A percentile compares a stretch with the other conserved stretches of the same genome.
Conservation (phyloP, 1,140 invertebrate species). For the Rhynchophorus ferrugineus region DNA sequence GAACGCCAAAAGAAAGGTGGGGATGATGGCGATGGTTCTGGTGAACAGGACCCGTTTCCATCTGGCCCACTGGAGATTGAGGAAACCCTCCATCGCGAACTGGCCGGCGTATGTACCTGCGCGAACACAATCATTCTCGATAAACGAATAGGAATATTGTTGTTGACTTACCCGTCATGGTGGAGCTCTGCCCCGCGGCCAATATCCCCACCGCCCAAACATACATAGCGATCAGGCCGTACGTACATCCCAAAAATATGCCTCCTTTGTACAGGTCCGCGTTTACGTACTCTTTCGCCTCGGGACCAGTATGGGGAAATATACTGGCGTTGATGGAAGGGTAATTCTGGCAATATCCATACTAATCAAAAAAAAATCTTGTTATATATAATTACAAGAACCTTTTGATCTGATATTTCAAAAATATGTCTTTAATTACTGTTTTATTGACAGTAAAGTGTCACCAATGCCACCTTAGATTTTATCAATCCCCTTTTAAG, state of each 20-base stretch:
- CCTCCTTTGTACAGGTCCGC: conserved; percentile 80
- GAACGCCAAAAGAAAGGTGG: conserved; percentile 76
- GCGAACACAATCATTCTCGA: conserved; percentile 1
- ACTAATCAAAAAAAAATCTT: conserved; percentile 7
- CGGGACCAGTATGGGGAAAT: conserved; percentile 39
- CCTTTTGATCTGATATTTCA: no score
- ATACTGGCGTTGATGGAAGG: conserved; percentile 29
- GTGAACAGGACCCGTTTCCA: conserved; percentile 88
- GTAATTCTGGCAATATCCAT: conserved; percentile 20
- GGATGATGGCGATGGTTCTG: conserved; percentile 78
- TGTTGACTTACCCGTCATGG: conserved; percentile 72
- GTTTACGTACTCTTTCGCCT: conserved; percentile 51
- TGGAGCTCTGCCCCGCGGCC: conserved; percentile 87
- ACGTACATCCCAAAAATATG: conserved; percentile 78
- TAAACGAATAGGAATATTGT: neutral
- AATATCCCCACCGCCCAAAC: conserved; percentile 89
- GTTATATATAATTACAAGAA: neutral
- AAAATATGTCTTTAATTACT: no score
- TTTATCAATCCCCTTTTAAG: no score
- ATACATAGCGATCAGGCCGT: conserved; percentile 74
- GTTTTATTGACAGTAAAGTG: no score
- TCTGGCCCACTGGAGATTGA: conserved; percentile 81
- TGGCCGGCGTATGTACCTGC: conserved; percentile 63
- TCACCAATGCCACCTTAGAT: no score
- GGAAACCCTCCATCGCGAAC: conserved; percentile 79